Percentiles rank a stretch among this genome's conserved stretches.
phyloP scores from a whole-genome alignment of 2,113 vertebrate genomes.

The Brevimyrus niger region DNA sequence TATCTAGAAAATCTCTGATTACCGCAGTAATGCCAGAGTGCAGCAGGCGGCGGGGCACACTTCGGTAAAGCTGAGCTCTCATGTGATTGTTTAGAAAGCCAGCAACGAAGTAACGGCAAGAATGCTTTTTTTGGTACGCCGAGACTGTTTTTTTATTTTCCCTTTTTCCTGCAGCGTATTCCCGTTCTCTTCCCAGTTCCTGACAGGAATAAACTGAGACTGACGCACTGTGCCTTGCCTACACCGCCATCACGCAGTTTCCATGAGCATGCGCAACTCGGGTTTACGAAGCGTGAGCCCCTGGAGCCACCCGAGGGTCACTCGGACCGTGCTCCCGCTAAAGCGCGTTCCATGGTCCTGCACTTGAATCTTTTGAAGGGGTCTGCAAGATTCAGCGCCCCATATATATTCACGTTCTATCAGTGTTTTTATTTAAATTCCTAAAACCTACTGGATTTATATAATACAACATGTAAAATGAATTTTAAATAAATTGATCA shows the following conservation, averaged over 20 bases:
- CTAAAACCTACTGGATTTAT: background rate
- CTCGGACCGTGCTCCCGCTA: background rate
- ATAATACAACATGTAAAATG: background rate
- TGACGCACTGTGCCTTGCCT: background rate
- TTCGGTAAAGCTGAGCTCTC: conserved; percentile 23
- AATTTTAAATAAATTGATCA: background rate
- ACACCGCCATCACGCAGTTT: conserved; percentile 17
- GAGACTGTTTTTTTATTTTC: background rate
- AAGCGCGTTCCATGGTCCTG: background rate
- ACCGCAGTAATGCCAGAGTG: conserved; percentile 24
- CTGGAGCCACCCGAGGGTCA: background rate
- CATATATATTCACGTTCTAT: background rate
- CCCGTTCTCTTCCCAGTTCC: conserved; percentile 8
- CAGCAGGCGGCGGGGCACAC: background rate
- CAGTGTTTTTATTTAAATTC: background rate
- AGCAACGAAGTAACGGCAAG: background rate
- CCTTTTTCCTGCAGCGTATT: background rate
- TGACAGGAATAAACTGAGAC: background rate
- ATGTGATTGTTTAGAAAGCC: conserved; percentile 15
- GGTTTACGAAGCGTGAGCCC: background rate
- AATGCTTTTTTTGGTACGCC: background rate
- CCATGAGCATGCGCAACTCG: background rate
- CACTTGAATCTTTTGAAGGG: background rate
- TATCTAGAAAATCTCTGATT: conserved; percentile 9
- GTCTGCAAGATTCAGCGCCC: background rate